Conservation (phyloP, 2,888 invertebrate species). For the Halictus quadricinctus region DNA sequence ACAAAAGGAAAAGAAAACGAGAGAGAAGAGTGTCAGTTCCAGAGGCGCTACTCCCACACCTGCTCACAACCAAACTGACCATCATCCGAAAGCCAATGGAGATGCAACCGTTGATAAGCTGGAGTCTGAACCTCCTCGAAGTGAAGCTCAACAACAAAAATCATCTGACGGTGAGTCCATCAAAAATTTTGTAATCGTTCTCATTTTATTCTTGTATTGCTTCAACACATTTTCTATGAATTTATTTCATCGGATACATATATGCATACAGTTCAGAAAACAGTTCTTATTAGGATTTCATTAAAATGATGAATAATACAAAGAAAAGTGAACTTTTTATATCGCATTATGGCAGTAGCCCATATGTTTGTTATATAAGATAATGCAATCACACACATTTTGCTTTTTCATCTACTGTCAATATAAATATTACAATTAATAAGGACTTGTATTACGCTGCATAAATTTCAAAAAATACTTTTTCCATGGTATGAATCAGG, state of each 20-base stretch:
- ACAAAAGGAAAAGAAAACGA: conserved; percentile 72
- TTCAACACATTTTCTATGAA: not conserved
- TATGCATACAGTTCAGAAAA: not conserved
- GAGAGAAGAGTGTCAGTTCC: conserved; percentile 72
- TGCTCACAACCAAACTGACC: conserved; percentile 65
- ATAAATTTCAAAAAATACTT: not conserved
- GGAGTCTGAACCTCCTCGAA: conserved; percentile 69
- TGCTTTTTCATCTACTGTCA: not conserved
- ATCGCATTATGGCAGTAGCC: not conserved
- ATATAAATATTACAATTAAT: not conserved
- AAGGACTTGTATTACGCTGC: not conserved
- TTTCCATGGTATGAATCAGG: not conserved
- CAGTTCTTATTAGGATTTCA: not conserved
- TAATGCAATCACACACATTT: not conserved
- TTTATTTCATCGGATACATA: not conserved
- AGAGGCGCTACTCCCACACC: conserved; percentile 72
- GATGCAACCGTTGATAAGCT: conserved; percentile 73
- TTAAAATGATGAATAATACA: not conserved
- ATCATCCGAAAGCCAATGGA: conserved; percentile 75
- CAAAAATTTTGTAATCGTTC: not conserved
- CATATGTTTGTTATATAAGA: not conserved
- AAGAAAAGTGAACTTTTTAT: not conserved
- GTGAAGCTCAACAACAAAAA: conserved; percentile 72
- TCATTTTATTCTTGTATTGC: not conserved
- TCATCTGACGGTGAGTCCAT: conserved; percentile 74